Base-by-base conservation (phyloP, 1,140 invertebrate species). In the Thalassaphorura encarpata region DNA sequence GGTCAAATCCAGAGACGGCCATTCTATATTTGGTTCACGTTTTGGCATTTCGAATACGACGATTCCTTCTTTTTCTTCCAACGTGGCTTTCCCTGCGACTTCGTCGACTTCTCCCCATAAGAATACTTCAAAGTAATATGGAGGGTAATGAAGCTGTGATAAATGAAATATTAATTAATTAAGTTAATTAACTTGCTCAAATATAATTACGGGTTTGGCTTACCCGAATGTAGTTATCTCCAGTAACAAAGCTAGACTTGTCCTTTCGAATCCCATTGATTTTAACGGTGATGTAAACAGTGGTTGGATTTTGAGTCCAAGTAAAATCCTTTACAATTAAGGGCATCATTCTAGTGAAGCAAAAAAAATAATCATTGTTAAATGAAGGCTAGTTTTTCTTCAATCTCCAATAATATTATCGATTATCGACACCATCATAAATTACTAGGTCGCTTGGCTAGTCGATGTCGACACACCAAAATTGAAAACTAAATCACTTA, bases 301-400 rank as follows among this genome's bases (percentile, higher is more conserved):
- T 68, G 36, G 75, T 70, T 27, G 68, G 60, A 2, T 78, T 80
- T 72, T 85, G 82, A 46, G 74, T 77, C 83, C 83, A 85, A 40
- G 73, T 76, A 64, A 74, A 82, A 71, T 84, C 76, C 71, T 82
- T 83, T 5, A 84, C 71, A 63, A 82, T 58, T 63, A 85, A 79
- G n/a, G 82, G 81, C 82, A 85, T 84, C 58, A 60, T 60, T 28
- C 40, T 55, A 24, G 18, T 33, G n/a, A n/a, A n/a, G n/a, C n/a
- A n/a, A n/a, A n/a, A n/a, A n/a, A n/a, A n/a, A n/a, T n/a, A n/a
- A n/a, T n/a, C n/a, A n/a, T n/a, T n/a, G n/a, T n/a, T n/a, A n/a
- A n/a, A n/a, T n/a, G n/a, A n/a, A n/a, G n/a, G n/a, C n/a, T n/a
- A n/a, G n/a, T n/a, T n/a, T n/a, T n/a, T n/a, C n/a, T 36, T 36